A percentile compares a stretch with the other conserved stretches of the same genome.
Conservation (phyloP, 1,140 invertebrate genomes). For the Drosophila fuyamai region DNA sequence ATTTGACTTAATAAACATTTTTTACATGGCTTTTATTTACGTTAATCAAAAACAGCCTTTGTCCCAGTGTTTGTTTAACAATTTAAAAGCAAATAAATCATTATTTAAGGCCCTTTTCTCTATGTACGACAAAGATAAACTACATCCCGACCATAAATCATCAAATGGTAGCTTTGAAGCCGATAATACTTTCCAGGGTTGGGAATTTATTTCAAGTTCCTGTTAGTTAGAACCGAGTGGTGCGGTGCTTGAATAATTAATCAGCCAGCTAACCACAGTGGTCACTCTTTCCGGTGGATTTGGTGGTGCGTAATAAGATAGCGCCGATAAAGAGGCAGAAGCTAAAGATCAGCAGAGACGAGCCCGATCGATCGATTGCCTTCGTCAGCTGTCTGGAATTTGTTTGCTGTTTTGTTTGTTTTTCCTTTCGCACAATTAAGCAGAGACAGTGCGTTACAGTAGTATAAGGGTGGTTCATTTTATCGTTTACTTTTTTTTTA, state of each 20-base stretch:
- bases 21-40: too few relatives aligned
- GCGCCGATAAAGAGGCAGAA: not conserved
- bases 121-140: not conserved
- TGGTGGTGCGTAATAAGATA: not conserved
- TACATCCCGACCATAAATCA: conserved; percentile 21
- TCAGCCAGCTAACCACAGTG: conserved; percentile 12
- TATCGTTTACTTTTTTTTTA: too few relatives aligned
- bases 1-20: too few relatives aligned
- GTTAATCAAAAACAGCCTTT: too few relatives aligned
- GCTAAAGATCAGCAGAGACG: not conserved
- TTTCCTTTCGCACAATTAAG: not conserved
- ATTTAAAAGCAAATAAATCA: not conserved
- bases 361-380: conserved; percentile 7
- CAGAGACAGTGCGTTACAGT: conserved; percentile 7
- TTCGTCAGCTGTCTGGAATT: conserved; percentile 47
- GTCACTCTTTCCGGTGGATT: not conserved
- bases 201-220: conserved; percentile 1
- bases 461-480: not conserved
- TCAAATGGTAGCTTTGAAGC: not conserved
- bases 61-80: too few relatives aligned
- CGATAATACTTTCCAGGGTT: conserved; percentile 2
- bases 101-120: not conserved
- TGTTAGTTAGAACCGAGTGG: conserved; percentile 5
- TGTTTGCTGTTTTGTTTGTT: conserved; percentile 8
- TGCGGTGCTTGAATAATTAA: conserved; percentile 20